phyloP scores from a whole-genome alignment of 2,797 vertebrate genomes.

The Sternotherus odoratus region DNA sequence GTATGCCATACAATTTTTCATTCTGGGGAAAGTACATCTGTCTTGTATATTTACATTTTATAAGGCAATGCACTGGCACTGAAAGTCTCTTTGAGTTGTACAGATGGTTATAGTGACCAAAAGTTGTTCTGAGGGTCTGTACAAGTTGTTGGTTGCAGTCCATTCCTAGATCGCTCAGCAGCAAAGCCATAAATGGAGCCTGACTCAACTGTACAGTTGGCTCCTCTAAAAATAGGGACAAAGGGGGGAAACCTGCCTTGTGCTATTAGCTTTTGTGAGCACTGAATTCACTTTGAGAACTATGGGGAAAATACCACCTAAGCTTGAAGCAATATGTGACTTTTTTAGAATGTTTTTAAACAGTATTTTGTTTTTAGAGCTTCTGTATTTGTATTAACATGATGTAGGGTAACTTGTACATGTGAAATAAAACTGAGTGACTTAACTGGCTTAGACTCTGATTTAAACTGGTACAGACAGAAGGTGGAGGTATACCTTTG shows the following conservation, averaged over 20 bases:
- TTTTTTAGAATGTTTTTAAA: slow-evolving; percentile 71
- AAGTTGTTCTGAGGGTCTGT: slow-evolving; percentile 45
- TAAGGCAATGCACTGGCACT: slow-evolving; percentile 34
- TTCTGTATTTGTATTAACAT: slow-evolving; percentile 70
- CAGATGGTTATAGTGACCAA: slow-evolving; percentile 58
- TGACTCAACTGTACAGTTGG: slow-evolving; percentile 25
- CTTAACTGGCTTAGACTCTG: not conserved
- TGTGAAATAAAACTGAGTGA: slow-evolving; percentile 76
- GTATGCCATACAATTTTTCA: not conserved
- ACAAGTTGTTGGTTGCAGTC: slow-evolving; percentile 6
- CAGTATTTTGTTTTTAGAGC: slow-evolving; percentile 68
- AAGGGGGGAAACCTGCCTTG: slow-evolving; percentile 29
- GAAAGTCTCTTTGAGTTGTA: not conserved
- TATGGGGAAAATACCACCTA: slow-evolving; percentile 41
- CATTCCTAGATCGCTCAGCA: slow-evolving; percentile 36
- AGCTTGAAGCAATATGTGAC: slow-evolving; percentile 71
- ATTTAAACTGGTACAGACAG: not conserved
- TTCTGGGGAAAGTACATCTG: not conserved
- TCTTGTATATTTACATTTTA: not conserved
- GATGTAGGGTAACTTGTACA: slow-evolving; percentile 48
- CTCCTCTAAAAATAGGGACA: not conserved
- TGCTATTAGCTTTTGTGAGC: slow-evolving; percentile 38
- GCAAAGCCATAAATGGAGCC: slow-evolving; percentile 68
- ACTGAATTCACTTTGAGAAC: slow-evolving; percentile 74
- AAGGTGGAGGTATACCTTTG: not conserved